Percentiles rank a stretch among this genome's conserved stretches.
phyloP scores from a whole-genome alignment of 2,888 invertebrate genomes.

The Furcula furcula region DNA sequence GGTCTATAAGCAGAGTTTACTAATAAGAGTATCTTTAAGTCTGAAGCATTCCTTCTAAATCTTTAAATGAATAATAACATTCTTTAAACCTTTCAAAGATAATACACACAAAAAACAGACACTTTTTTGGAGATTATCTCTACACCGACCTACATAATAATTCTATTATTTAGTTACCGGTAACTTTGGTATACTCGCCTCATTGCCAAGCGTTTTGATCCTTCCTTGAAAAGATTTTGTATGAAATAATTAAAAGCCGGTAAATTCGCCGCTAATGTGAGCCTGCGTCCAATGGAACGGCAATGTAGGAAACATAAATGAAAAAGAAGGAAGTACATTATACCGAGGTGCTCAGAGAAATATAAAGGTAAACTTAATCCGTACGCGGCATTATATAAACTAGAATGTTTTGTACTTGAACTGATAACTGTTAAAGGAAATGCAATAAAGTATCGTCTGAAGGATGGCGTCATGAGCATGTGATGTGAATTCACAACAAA shows the following conservation, averaged over 20 bases:
- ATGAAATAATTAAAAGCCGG: constrained; percentile 10
- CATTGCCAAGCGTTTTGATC: constrained; percentile 1
- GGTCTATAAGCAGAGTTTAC: background rate
- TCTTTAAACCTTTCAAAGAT: constrained; percentile 12
- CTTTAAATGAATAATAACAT: constrained; percentile 21
- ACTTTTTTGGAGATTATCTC: constrained; percentile 35
- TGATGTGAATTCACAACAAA: constrained; percentile 41
- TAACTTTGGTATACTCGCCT: constrained; percentile 18
- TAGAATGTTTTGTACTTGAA: constrained; percentile 16
- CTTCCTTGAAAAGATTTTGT: constrained; percentile 17
- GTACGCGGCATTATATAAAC: constrained; percentile 21
- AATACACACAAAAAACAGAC: constrained; percentile 33
- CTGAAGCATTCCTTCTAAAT: constrained; percentile 7
- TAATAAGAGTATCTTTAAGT: background rate
- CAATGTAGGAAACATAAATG: constrained; percentile 17
- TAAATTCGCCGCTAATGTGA: constrained; percentile 12
- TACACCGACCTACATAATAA: constrained; percentile 31
- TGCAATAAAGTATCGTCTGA: constrained; percentile 24
- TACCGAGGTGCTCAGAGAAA: constrained; percentile 14
- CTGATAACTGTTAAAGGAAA: constrained; percentile 31
- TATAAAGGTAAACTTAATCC: constrained; percentile 18
- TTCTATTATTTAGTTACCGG: constrained; percentile 47
- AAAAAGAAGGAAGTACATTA: constrained; percentile 22
- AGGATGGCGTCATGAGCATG: constrained; percentile 34
- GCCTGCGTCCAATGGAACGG: constrained; percentile 12